phyloP scores from a whole-genome alignment of 1,140 invertebrate genomes.

The Apis laboriosa region DNA sequence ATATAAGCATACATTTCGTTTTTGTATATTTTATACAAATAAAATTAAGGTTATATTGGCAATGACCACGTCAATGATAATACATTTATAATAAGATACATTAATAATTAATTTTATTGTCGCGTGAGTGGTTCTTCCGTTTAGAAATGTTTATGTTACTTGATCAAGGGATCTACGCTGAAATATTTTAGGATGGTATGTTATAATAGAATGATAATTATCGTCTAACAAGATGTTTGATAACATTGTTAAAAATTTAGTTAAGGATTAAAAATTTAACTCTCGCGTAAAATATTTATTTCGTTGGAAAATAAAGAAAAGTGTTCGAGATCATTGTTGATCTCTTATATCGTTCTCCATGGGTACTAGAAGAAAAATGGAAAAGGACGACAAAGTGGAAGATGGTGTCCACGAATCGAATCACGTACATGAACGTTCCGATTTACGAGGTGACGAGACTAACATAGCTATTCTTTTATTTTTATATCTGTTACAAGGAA shows the following conservation, averaged over 20 bases:
- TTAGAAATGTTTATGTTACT: constrained; percentile 14
- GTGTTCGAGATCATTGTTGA: neutral
- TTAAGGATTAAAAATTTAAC: neutral
- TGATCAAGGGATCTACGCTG: neutral
- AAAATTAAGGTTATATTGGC: constrained; percentile 19
- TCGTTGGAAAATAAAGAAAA: neutral
- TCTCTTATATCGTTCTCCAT: neutral
- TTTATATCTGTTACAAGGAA: constrained; percentile 97
- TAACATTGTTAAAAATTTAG: constrained; percentile 20
- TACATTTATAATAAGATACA: neutral
- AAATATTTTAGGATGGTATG: neutral
- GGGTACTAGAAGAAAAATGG: constrained; percentile 59
- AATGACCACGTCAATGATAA: constrained; percentile 26
- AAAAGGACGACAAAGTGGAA: constrained; percentile 56
- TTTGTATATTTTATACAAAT: neutral
- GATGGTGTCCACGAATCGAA: constrained; percentile 55
- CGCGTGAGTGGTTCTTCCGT: neutral
- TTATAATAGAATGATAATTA: neutral
- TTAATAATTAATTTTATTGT: constrained; percentile 34
- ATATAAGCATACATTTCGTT: too few relatives aligned
- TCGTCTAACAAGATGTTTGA: neutral
- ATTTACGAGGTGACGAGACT: constrained; percentile 86
- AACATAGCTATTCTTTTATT: constrained; percentile 94
- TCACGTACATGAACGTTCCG: constrained; percentile 73
- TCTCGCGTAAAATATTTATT: neutral